Percentiles rank a stretch among this genome's conserved stretches.
These are phyloP conservation scores for Siderastrea siderea DNA, from an alignment of 92 coral and sea anemone species.

Conservation along the genomic window DNA sequence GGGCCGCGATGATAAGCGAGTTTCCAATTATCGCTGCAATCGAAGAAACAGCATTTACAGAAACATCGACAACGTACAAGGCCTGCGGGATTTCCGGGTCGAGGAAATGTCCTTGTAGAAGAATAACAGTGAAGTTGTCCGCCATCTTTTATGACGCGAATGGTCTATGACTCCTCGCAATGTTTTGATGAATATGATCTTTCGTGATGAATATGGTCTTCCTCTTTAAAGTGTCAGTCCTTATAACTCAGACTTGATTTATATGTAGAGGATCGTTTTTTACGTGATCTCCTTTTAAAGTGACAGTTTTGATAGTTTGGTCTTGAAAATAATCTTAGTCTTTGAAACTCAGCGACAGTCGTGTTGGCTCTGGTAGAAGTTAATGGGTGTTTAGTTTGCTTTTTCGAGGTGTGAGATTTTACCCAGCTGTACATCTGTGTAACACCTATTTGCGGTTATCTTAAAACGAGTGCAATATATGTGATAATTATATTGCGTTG, in stretches of 20 bases:
- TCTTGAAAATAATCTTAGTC: too few species aligned
- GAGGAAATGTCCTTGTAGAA: background rate
- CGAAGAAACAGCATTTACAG: conserved; percentile 16
- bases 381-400: background rate
- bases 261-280: too few species aligned
- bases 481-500: background rate
- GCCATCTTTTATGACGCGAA: background rate
- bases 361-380: background rate
- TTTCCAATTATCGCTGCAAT: background rate
- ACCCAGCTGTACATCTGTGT: background rate
- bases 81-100: conserved; percentile 6
- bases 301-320: too few species aligned
- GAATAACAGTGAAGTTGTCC: conserved; percentile 4
- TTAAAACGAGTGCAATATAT: background rate
- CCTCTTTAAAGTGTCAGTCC: background rate
- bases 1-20: conserved; percentile 17
- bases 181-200: background rate
- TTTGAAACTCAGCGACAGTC: too few species aligned
- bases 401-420: background rate
- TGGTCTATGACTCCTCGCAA: too few species aligned
- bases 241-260: background rate
- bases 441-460: background rate
- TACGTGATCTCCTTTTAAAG: too few species aligned
- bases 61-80: conserved; percentile 12
- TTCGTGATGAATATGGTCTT: background rate